phyloP scores from a whole-genome alignment of 1,140 invertebrate genomes.

The Hydropsyche tenuis region DNA sequence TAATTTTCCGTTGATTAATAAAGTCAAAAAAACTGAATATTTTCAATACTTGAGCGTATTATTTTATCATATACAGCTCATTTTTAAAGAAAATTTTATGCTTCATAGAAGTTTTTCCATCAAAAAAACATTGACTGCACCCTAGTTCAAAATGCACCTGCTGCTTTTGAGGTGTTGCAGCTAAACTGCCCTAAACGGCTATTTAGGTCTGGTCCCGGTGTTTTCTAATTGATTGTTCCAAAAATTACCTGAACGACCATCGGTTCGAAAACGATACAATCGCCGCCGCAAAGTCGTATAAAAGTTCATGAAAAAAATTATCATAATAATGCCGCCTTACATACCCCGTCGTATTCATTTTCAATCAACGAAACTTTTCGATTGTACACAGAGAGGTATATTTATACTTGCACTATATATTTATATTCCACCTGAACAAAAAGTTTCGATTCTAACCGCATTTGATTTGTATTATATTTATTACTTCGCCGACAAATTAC shows the following conservation, averaged over 20 bases:
- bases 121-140: conserved; percentile 22
- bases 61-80: background rate
- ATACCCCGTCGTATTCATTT: background rate
- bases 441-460: conserved; percentile 13
- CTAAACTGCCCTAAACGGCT: conserved; percentile 34
- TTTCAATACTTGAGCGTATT: too few species aligned
- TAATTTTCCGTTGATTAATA: too few species aligned
- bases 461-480: conserved; percentile 4
- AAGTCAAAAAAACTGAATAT: background rate
- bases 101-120: background rate
- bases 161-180: conserved; percentile 25
- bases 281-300: background rate
- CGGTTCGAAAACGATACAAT: background rate
- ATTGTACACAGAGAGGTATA: background rate
- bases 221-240: conserved; percentile 25
- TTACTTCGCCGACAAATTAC: conserved; percentile 13
- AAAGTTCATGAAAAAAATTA: conserved; percentile 2
- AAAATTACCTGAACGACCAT: conserved; percentile 20
- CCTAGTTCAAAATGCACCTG: conserved; percentile 18
- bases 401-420: background rate
- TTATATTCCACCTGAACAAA: background rate
- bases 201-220: conserved; percentile 20
- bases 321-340: background rate
- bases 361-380: background rate
- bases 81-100: background rate